Evolutionary conservation across 2,113 vertebrate species (phyloP).

Genomic region (Percopsis transmontana): DNA sequence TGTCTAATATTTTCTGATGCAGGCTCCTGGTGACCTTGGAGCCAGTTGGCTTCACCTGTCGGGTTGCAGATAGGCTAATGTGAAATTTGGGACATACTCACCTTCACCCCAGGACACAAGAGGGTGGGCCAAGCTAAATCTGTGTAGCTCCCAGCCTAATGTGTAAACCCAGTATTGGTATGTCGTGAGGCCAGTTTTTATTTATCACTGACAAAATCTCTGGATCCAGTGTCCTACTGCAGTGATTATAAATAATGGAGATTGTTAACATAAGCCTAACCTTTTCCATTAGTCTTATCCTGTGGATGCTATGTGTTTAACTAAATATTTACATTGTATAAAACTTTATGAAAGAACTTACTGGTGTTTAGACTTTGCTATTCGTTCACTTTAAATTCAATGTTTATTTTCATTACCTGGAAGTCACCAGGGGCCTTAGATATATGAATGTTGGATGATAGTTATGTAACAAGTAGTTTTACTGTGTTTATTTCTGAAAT

Average conservation of each 20-base stretch:
- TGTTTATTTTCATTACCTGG: conserved; percentile 2
- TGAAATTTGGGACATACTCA: conserved; percentile 41
- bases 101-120: conserved; percentile 5
- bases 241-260: too few species aligned
- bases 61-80: conserved; percentile 21
- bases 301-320: not conserved
- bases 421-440: not conserved
- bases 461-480: too few species aligned
- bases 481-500: not conserved
- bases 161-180: too few species aligned
- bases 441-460: too few species aligned
- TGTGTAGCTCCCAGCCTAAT: conserved; percentile 6
- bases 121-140: conserved; percentile 31
- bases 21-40: conserved; percentile 36
- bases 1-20: not conserved
- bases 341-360: not conserved
- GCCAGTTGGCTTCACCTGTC: conserved; percentile 28
- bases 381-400: not conserved
- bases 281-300: conserved; percentile 13
- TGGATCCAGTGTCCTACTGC: conserved; percentile 10
- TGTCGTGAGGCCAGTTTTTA: conserved; percentile 26
- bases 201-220: conserved; percentile 21
- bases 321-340: not conserved
- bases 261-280: conserved; percentile 20
- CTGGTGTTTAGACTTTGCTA: not conserved